Evolutionary conservation across 2,113 vertebrate genomes (phyloP).

Genomic region (Hucho hucho): DNA sequence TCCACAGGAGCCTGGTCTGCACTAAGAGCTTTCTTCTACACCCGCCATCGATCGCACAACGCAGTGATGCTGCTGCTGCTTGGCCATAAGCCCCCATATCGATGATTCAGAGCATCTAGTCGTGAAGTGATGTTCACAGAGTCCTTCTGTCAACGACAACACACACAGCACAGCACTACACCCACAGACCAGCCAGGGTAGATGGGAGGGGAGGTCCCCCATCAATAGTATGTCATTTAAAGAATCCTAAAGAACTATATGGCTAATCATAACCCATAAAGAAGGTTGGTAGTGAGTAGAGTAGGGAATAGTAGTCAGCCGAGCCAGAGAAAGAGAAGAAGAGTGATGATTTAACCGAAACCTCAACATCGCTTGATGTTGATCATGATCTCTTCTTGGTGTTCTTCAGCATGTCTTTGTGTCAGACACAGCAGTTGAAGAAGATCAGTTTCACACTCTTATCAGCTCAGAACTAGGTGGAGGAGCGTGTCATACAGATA

Average conservation of each 20-base stretch:
- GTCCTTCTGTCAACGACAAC: not conserved
- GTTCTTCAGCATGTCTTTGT: too few relatives aligned
- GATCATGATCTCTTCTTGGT: too few relatives aligned
- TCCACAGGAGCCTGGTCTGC: constrained; percentile 17
- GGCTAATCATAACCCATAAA: too few relatives aligned
- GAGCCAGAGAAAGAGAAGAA: not conserved
- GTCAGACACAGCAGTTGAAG: too few relatives aligned
- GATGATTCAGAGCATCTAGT: constrained; percentile 19
- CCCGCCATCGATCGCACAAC: constrained; percentile 31
- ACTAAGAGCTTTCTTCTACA: constrained; percentile 29
- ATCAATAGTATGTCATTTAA: too few relatives aligned
- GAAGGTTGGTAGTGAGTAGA: not conserved
- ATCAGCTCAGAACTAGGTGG: too few relatives aligned
- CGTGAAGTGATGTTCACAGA: constrained; percentile 23
- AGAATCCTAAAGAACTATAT: too few relatives aligned
- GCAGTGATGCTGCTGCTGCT: constrained; percentile 40
- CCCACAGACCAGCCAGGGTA: too few relatives aligned
- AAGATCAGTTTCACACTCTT: too few relatives aligned
- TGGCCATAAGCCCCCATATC: constrained; percentile 28
- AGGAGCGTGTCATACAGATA: too few relatives aligned
- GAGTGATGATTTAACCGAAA: not conserved
- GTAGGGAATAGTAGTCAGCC: not conserved
- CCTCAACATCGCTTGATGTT: too few relatives aligned
- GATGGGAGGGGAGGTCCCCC: too few relatives aligned
- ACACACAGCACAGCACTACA: not conserved